These are phyloP conservation scores for Champsocephalus esox DNA, from an alignment of 2,797 vertebrate species.

Conservation along the genomic window DNA sequence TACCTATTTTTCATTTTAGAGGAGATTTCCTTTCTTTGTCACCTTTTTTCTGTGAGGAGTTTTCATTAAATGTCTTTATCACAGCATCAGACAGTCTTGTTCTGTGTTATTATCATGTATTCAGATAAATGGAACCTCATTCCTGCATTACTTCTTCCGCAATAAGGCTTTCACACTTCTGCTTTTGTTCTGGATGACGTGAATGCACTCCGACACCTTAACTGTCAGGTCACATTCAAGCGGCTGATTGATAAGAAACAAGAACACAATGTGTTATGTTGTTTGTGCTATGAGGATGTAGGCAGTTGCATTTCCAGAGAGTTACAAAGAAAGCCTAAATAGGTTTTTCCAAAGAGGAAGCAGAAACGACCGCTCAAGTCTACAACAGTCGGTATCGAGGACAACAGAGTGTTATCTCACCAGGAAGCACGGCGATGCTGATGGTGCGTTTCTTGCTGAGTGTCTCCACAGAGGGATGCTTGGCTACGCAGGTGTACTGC, in stretches of 20 bases:
- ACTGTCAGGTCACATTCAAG: constrained; percentile 31
- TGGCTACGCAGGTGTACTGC: constrained; percentile 83
- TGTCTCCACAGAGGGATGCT: constrained; percentile 72
- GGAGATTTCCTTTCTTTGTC: constrained; percentile 36
- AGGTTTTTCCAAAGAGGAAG: constrained; percentile 36
- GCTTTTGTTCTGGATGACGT: background rate
- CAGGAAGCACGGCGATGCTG: constrained; percentile 78
- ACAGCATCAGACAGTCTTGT: background rate
- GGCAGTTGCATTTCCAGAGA: constrained; percentile 18
- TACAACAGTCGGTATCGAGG: background rate
- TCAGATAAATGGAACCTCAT: constrained; percentile 1
- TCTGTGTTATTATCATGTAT: background rate
- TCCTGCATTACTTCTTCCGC: background rate
- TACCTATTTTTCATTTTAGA: constrained; percentile 44
- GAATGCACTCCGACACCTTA: constrained; percentile 16
- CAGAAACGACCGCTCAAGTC: background rate
- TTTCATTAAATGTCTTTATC: constrained; percentile 34
- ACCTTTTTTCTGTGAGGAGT: constrained; percentile 6
- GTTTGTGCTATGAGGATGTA: background rate
- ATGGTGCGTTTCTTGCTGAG: constrained; percentile 79
- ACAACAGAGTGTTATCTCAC: constrained; percentile 64
- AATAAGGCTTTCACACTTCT: constrained; percentile 22
- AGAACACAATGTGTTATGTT: background rate
- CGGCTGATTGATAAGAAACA: constrained; percentile 17
- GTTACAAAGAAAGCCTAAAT: constrained; percentile 12